Evolutionary conservation across 2,797 vertebrate species (phyloP), one percentile per base, ranked within the genome.

Genomic region (Cuculus canorus): DNA sequence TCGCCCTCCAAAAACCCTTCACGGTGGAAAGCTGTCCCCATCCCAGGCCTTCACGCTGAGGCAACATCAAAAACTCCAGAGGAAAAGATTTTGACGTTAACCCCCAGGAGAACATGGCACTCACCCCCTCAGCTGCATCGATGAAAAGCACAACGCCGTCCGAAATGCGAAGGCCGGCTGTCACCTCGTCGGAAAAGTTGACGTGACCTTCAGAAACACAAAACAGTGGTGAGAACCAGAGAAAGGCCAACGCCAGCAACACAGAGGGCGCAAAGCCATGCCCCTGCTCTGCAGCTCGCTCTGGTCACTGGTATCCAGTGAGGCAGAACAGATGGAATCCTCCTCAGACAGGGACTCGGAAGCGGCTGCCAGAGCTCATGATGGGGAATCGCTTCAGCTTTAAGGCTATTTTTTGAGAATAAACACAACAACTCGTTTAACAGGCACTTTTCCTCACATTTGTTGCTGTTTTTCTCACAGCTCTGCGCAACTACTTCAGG

Each of bases 111-210:
- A 70, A 59, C 1, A 11, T 43, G 64, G 43, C 37, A 97, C 99
- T 98, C 95, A 99, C 99, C 97, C 99, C 99, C 94, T 99, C 99
- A 1, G 99, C 99, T 13, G 99, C 99, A 6, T 99, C 99, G 7
- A 99, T 99, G 97, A 99, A 99, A 52, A 99, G 98, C 75, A 99
- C 99, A 3, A 99, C 98, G 1, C 99, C 99, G 5, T 99, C 99
- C 0, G 99, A 99, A 96, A 99, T 98, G 41, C 99, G 98, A 89
- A 99, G 98, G 71, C 99, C 99, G 0, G 99, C 98, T 1, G 99
- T 99, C 86, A 99, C 99, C 95, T 99, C 99, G 2, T 99, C 99
- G 3, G 99, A 99, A 93, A 99, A 99, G 93, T 99, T 99, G 48
- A 99, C 99, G 0, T 99, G 99, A 56, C 99, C 99, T 99, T 96